These are phyloP conservation scores for Rhinichthys klamathensis DNA, from an alignment of 2,113 vertebrate species.

Conservation along the genomic window DNA sequence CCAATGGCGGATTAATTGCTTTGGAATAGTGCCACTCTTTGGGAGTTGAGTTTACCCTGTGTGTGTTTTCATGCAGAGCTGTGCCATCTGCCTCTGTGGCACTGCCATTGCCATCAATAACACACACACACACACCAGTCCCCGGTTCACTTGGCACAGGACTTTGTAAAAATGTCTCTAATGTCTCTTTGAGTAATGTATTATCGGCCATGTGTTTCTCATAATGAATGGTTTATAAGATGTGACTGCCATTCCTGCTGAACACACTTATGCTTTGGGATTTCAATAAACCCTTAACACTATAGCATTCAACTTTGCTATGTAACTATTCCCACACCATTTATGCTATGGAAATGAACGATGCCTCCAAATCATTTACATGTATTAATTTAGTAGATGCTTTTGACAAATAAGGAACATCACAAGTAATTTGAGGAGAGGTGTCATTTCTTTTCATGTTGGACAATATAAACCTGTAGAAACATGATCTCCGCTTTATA, in stretches of 20 bases:
- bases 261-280: background rate
- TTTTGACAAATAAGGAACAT: background rate
- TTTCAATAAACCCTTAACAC: background rate
- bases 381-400: background rate
- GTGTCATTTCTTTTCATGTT: background rate
- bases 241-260: background rate
- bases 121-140: background rate
- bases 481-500: background rate
- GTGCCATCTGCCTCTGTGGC: slow-evolving; percentile 49
- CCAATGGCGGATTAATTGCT: slow-evolving; percentile 44
- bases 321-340: background rate
- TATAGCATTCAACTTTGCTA: background rate
- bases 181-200: slow-evolving; percentile 2
- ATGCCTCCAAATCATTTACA: background rate
- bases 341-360: background rate
- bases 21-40: slow-evolving; percentile 35
- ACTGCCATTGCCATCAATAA: slow-evolving; percentile 21
- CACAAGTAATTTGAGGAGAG: background rate
- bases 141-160: slow-evolving; percentile 17
- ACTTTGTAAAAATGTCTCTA: slow-evolving; percentile 17
- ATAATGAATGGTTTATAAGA: slow-evolving; percentile 12
- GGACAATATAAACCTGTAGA: background rate
- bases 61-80: slow-evolving; percentile 33
- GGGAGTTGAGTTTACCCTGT: slow-evolving; percentile 30
- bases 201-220: slow-evolving; percentile 2